These are phyloP conservation scores for Pollenia griseotomentosa DNA, from an alignment of 2,888 invertebrate species.

Conservation along the genomic window DNA sequence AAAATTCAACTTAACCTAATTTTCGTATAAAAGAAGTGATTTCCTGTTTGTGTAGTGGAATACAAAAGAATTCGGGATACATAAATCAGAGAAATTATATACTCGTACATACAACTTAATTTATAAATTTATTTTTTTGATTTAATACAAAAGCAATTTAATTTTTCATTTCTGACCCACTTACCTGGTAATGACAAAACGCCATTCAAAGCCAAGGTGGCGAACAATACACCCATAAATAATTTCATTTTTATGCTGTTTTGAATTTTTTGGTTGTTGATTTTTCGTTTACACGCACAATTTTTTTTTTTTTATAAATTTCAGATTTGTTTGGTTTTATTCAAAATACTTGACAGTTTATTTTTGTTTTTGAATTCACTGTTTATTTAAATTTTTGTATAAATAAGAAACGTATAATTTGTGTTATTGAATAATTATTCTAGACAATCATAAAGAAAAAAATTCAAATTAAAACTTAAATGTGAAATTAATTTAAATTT, in stretches of 20 bases:
- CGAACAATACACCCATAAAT: constrained; percentile 79
- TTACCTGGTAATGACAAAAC: constrained; percentile 82
- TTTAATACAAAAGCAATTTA: neutral
- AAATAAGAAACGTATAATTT: constrained; percentile 22
- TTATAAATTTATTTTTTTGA: no score
- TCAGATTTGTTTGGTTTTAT: constrained; percentile 4
- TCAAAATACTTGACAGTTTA: neutral
- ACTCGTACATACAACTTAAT: no score
- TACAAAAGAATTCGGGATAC: no score
- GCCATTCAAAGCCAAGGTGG: constrained; percentile 79
- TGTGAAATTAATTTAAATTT: neutral
- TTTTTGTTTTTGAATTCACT: neutral
- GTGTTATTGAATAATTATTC: constrained; percentile 56
- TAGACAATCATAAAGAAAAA: constrained; percentile 44
- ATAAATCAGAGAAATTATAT: no score
- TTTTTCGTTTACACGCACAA: constrained; percentile 42
- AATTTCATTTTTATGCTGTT: constrained; percentile 79
- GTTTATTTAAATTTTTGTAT: constrained; percentile 3
- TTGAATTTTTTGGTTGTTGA: constrained; percentile 36
- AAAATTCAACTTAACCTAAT: constrained; percentile 29
- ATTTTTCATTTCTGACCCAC: constrained; percentile 74
- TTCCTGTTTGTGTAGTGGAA: neutral
- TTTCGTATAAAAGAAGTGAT: neutral
- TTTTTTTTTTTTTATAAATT: constrained; percentile 34
- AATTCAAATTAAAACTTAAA: neutral